These are phyloP conservation scores for Noctua fimbriata DNA, from an alignment of 2,888 invertebrate genomes.

Conservation along the genomic window DNA sequence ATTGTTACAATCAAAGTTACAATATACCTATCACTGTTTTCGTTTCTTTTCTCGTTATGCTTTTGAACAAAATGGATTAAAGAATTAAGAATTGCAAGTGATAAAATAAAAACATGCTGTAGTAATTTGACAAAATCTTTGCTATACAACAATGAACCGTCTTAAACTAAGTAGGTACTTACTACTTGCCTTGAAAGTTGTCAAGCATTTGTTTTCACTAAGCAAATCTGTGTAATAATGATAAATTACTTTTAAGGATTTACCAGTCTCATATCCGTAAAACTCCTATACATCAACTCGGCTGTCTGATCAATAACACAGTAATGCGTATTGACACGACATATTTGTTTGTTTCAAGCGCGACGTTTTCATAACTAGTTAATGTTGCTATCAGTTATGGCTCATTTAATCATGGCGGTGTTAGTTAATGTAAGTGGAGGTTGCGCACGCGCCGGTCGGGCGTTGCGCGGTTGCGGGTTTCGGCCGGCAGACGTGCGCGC, in stretches of 20 bases:
- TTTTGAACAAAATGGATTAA: neutral
- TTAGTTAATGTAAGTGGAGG: constrained; percentile 59
- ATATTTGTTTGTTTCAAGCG: constrained; percentile 48
- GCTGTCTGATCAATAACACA: constrained; percentile 18
- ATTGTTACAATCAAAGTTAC: constrained; percentile 40
- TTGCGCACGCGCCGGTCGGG: constrained; percentile 61
- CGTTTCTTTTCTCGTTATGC: constrained; percentile 7
- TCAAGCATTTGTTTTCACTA: neutral
- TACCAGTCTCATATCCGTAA: constrained; percentile 1
- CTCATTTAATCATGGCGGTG: constrained; percentile 61
- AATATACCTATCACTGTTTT: constrained; percentile 12
- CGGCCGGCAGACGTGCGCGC: constrained; percentile 73
- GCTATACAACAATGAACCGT: neutral
- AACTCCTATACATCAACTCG: constrained; percentile 13
- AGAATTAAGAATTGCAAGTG: neutral
- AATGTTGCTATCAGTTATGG: constrained; percentile 56
- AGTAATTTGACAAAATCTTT: neutral
- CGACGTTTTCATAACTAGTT: constrained; percentile 54
- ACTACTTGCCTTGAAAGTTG: neutral
- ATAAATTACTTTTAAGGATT: constrained; percentile 17
- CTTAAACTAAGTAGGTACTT: neutral
- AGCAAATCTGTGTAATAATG: constrained; percentile 9
- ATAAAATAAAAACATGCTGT: neutral
- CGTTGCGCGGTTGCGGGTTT: constrained; percentile 58
- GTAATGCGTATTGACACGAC: constrained; percentile 30